phyloP scores from a whole-genome alignment of 2,113 vertebrate genomes.

The Catharus minimus region DNA sequence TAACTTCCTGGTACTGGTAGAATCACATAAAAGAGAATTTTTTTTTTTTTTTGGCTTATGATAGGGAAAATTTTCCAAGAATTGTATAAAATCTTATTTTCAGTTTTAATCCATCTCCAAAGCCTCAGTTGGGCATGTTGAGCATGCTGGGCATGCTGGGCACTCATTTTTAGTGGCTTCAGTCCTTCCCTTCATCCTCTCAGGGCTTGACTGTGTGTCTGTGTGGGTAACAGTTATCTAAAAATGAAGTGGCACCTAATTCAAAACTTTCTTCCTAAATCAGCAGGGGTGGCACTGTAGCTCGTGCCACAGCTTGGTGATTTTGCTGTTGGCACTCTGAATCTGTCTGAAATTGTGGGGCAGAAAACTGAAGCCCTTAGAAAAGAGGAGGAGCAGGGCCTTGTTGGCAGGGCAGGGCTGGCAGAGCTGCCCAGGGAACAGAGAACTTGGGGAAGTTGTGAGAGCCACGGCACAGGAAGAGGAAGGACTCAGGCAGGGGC shows the following conservation, averaged over 20 bases:
- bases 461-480: background rate
- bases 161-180: rapidly evolving
- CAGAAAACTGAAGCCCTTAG: background rate
- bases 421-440: background rate
- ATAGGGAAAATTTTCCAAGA: background rate
- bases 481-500: background rate
- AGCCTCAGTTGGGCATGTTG: background rate
- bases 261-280: background rate
- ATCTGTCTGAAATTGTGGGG: rapidly evolving
- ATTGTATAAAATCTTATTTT: background rate
- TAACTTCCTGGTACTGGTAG: background rate
- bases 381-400: background rate
- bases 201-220: background rate
- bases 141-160: too few species aligned
- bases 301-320: rapidly evolving
- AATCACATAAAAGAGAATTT: background rate
- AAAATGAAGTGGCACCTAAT: background rate
- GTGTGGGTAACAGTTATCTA: background rate
- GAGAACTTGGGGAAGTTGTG: background rate
- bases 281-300: background rate
- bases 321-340: background rate
- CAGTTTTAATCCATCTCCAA: background rate
- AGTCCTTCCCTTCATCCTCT: background rate
- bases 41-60: background rate
- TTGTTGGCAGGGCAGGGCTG: background rate